These are phyloP conservation scores for Dynastes hyllus DNA, from an alignment of 2,888 invertebrate species.

Conservation along the genomic window DNA sequence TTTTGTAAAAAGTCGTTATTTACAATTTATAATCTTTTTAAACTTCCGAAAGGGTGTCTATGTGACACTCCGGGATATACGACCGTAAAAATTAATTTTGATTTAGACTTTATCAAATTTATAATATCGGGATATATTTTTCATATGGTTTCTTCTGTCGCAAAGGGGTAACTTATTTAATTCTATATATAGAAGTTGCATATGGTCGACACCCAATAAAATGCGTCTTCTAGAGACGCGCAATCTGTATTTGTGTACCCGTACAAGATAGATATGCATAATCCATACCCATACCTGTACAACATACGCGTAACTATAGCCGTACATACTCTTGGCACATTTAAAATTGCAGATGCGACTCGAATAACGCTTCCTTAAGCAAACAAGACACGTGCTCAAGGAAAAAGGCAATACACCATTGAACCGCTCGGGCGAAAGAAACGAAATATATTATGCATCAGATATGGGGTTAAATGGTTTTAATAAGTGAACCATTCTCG, in stretches of 20 bases:
- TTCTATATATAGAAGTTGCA: too few species aligned
- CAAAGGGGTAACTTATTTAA: too few species aligned
- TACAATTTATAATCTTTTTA: too few species aligned
- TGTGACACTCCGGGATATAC: too few species aligned
- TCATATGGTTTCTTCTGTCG: too few species aligned
- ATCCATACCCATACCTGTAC: constrained; percentile 20
- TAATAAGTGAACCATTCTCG: constrained; percentile 44
- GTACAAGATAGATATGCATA: constrained; percentile 28
- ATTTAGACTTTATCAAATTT: too few species aligned
- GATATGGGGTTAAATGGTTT: constrained; percentile 47
- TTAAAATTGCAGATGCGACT: constrained; percentile 48
- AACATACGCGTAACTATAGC: constrained; percentile 28
- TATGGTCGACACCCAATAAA: too few species aligned
- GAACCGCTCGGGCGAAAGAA: constrained; percentile 27
- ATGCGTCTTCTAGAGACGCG: too few species aligned
- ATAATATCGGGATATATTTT: too few species aligned
- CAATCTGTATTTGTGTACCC: neutral
- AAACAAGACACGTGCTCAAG: constrained; percentile 43
- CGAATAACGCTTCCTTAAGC: constrained; percentile 46
- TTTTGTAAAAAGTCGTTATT: too few species aligned
- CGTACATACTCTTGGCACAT: constrained; percentile 39
- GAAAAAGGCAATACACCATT: constrained; percentile 48
- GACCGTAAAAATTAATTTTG: too few species aligned
- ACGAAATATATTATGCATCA: constrained; percentile 42
- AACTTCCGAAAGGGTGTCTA: too few species aligned